Base-by-base conservation (phyloP, 2,888 invertebrate species). In the Hydropsyche betteni region DNA sequence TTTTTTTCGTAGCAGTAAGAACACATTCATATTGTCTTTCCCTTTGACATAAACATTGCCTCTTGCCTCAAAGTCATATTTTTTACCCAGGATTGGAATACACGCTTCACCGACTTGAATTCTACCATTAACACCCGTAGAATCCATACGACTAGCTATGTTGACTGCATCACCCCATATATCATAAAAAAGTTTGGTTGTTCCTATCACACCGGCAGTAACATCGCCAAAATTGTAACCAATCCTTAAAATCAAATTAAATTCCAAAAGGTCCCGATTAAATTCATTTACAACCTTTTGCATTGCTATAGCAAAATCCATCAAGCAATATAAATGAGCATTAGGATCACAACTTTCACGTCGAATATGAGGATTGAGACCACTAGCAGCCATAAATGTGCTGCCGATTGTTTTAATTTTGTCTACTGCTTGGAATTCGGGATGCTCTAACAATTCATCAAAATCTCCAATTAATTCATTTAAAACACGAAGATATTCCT, bases 141-240 rank as follows among this genome's bases (percentile, higher is more conserved):
- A 95, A 84, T 99, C 98, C 99, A 99, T 99, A 74, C 98, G 89
- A 6, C 96, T 96, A 0, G 98, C 96, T 76, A 98, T 97, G 84
- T 99, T 99, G 0, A 99, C 98, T 0, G 98, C 96, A 84, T 99
- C 98, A 0, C 98, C 98, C 98, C 98, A 99, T 81, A 98, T 98
- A 84, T 98, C 98, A 82, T 98, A 99, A 84, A 96, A 95, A 77
- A 99, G 87, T 83, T 98, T 99, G 1, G 95, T 95, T 6, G 97
- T 97, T 0, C 98, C 98, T 74, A 99, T 98, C 2, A 99, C 94
- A 1, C 98, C 98, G 0, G 98, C 97, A 0, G 98, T 98, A 0
- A 99, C 97, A 81, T 98, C 97, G 0, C 98, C 98, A 81, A 93
- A 94, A 85, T 98, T 98, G 82, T 92, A 95, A 2, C 97, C 97